Base-by-base conservation (phyloP, 2,113 vertebrate genomes). In the Cyphomyrus plagiostoma region DNA sequence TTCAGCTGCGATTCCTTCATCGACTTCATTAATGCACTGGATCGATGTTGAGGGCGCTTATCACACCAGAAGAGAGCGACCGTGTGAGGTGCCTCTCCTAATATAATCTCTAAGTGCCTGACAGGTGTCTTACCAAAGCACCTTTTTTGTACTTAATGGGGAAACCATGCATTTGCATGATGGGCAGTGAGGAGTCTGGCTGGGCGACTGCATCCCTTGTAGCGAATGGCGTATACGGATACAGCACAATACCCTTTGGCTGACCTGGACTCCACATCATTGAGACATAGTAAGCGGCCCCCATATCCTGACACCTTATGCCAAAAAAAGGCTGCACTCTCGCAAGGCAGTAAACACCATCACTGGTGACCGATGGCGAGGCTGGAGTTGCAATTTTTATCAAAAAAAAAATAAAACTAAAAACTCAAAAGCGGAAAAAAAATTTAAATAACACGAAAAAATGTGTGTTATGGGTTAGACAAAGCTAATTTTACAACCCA, bases 31-130 rank as follows among this genome's bases (percentile, higher is more conserved):
- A 88, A 90, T n/a, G 88, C 88, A 62, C 21, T 4, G 17, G 26
- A 77, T 39, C 88, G 87, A 89, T 90, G 88, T 80, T 91, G 30
- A 88, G 46, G 26, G 56, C 56, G 48, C 50, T 92, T 91, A 90
- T 92, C 88, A 49, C 46, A 50, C 42, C 91, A 26, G 86, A 90
- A 52, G 26, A 52, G 88, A 70, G 62, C 10, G 3, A 53, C 62
- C 6, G 53, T 70, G 56, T n/a, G 30, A 70, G 90, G 91, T 52
- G 90, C 89, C 89, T 74, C 46, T 49, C 19, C 53, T 91, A 91
- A 94, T 94, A 93, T 93, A 92, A 93, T 53, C 89, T 89, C 86
- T 83, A 35, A n/a, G 83, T 89, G 74, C 90, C 90, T n/a, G 92
- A 91, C 91, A 92, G 62, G 90, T 91, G 7, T 45, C 89, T 91